These are phyloP conservation scores for Epirrhoe alternata DNA, from an alignment of 2,888 invertebrate genomes.

Conservation along the genomic window DNA sequence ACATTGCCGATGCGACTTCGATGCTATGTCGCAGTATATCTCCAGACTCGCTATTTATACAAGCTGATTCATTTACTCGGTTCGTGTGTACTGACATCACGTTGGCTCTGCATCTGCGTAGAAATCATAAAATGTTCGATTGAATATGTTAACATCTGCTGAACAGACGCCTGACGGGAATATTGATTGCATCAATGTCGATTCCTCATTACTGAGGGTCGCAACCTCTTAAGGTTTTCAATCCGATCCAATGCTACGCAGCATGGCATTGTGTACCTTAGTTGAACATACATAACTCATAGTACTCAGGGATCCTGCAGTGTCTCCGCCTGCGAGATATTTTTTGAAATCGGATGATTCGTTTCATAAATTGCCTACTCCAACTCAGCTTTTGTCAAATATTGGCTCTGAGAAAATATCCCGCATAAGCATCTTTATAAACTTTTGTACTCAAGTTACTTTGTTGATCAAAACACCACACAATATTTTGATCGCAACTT, in stretches of 20 bases:
- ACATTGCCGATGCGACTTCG: not conserved
- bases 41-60: conserved; percentile 10
- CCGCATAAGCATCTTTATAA: no score
- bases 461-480: not conserved
- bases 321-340: no score
- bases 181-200: not conserved
- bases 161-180: not conserved
- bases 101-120: conserved; percentile 7
- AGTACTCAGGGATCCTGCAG: no score
- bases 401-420: no score
- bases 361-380: no score
- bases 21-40: not conserved
- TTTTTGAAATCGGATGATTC: no score
- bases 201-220: not conserved
- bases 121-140: conserved; percentile 5
- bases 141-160: conserved; percentile 1
- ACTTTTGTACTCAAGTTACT: no score
- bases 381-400: no score
- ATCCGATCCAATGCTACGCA: no score
- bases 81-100: conserved; percentile 10
- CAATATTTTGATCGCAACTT: not conserved
- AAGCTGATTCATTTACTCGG: conserved; percentile 10
- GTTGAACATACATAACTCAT: no score
- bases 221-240: no score
- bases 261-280: no score